Base-by-base conservation (phyloP, 2,113 vertebrate genomes). In the Propithecus coquereli region DNA sequence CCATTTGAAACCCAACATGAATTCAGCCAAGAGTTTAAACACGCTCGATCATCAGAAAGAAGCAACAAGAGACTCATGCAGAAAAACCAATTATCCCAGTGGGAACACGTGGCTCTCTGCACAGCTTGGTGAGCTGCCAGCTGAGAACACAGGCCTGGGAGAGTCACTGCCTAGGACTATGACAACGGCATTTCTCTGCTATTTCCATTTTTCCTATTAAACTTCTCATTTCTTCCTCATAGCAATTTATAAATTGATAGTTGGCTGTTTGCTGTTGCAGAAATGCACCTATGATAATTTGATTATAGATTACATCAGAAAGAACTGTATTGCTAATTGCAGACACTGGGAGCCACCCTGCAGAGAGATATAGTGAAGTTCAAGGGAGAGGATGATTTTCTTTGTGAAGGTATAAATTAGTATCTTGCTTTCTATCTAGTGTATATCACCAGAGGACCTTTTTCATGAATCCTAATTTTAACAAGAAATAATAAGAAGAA, bases 1-100 rank as follows among this genome's bases (percentile, higher is more conserved):
- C 87, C 89, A 71, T 93, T 95, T 92, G 84, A 97, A 97, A 97
- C 94, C 90, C 91, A 95, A 97, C 96, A 95, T 90, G 94, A 82
- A 96, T 86, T 94, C 95, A 94, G 87, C 74, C 93, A 95, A 90
- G 90, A 97, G 95, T 96, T 97, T 96, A 96, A 97, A 97, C 70
- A 97, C 91, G 90, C 83, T 97, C 17, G 43, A 95, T 87, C 93
- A 90, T 91, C 76, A 84, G 90, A 95, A 82, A 94, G 89, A 93
- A 94, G 88, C 96, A 96, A 90, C 95, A 96, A 97, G 95, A 96
- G 94, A 81, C 93, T 94, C 74, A 71, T 43, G 93, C 73, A 94
- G 95, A 93, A 97, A 94, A 84, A 96, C 95, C 83, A 95, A 91
- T 96, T 97, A 97, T 96, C 96, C 97, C 97, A 79, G 93, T 82